Percentiles rank a stretch among this genome's conserved stretches.
Evolutionary conservation across 2,113 vertebrate species (phyloP).

Genomic region (Pygathrix nemaeus): DNA sequence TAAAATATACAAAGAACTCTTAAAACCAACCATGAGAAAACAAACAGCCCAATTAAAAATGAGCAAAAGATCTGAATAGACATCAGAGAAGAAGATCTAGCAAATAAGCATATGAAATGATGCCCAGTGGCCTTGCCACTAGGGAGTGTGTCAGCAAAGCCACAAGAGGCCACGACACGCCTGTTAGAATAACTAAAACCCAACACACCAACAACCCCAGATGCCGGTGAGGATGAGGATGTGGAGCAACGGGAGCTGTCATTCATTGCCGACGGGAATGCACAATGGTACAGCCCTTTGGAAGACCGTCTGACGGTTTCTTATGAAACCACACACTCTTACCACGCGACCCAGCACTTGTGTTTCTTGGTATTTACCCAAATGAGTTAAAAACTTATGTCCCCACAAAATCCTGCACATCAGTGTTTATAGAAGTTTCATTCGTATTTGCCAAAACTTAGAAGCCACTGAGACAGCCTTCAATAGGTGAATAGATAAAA

Average conservation of each 20-base stretch:
- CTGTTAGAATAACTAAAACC: rapidly evolving
- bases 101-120: not conserved
- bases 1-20: not conserved
- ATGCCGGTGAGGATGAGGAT: rapidly evolving
- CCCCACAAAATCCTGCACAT: not conserved
- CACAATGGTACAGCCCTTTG: rapidly evolving
- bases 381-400: not conserved
- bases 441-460: not conserved
- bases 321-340: not conserved
- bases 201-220: rapidly evolving
- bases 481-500: not conserved
- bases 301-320: not conserved
- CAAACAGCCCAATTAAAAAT: not conserved
- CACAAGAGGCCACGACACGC: rapidly evolving
- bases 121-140: rapidly evolving
- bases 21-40: not conserved
- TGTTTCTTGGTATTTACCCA: not conserved
- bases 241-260: not conserved
- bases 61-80: not conserved
- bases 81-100: not conserved
- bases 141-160: too few species aligned
- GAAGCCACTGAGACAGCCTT: not conserved
- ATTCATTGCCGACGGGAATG: rapidly evolving
- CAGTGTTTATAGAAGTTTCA: not conserved
- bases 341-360: rapidly evolving